phyloP scores from a whole-genome alignment of 1,140 invertebrate genomes.

The Sipha flava region DNA sequence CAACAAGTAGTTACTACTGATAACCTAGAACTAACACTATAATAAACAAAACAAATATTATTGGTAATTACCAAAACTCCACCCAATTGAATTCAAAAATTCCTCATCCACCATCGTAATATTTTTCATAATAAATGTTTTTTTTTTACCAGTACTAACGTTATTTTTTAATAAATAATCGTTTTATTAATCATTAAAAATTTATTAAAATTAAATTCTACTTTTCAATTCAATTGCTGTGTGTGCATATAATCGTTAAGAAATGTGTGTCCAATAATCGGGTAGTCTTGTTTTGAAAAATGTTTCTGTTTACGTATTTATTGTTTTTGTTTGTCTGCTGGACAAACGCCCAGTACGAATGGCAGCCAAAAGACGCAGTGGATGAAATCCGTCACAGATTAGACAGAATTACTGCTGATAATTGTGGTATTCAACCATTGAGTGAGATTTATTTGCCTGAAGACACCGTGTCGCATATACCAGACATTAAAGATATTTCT shows the following conservation, averaged over 20 bases:
- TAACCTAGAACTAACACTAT: not conserved
- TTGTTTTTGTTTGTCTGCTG: not conserved
- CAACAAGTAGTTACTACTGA: not conserved
- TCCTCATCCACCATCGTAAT: not conserved
- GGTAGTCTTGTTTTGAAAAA: not conserved
- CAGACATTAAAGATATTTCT: constrained; percentile 89
- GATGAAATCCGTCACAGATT: constrained; percentile 76
- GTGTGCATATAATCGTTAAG: not conserved
- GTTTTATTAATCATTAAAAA: too few relatives aligned
- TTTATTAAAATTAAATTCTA: not conserved
- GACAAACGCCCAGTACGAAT: constrained; percentile 66
- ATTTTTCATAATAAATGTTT: too few relatives aligned
- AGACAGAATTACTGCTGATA: constrained; percentile 69
- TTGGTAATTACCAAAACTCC: constrained; percentile 13
- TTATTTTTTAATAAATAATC: too few relatives aligned
- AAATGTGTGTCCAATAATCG: not conserved
- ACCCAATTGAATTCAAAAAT: constrained; percentile 25
- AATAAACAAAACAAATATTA: not conserved
- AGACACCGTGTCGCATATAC: constrained; percentile 79
- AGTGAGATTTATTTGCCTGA: constrained; percentile 73
- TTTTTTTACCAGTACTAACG: too few relatives aligned
- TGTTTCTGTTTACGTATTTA: not conserved
- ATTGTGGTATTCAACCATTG: constrained; percentile 80
- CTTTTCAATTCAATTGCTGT: not conserved
- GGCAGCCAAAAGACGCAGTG: constrained; percentile 77